Evolutionary conservation across 2,797 vertebrate species (phyloP), one percentile per base, ranked within the genome.

Genomic region (Sorex maritimensis): DNA sequence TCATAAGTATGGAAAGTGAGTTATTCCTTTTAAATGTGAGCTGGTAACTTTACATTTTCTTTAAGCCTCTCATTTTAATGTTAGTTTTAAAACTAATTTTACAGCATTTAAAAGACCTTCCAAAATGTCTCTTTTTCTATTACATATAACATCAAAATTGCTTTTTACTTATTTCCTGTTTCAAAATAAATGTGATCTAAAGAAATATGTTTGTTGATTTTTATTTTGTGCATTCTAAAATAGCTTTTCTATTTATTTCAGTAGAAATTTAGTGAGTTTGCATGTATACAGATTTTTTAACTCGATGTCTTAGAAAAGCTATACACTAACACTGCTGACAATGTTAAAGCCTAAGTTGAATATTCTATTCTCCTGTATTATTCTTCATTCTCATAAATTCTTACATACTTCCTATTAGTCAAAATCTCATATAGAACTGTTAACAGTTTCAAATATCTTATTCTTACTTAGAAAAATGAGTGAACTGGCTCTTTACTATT

Each of bases 1-100:
- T 77, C 21, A 41, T 46, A 30, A 83, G 61, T 81, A 46, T 28
- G 63, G 61, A 12, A 91, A 91, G 17, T 30, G 28, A 95, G 8
- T 61, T 17, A 81, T 15, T 21, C 49, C 49, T 52, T 52, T 52
- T 52, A 92, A 84, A 12, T 72, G 69, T 15, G n/a, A 79, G 26
- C 30, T 81, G 19, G 30, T 30, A 34, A 92, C 4, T 24, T 92
- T 30, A 83, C 12, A 11, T 17, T 74, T 89, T n/a, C 55, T 73
- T 83, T 52, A 72, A 46, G 23, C 52, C 14, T 10, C 23, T 44
- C 44, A 88, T 79, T 79, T 95, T 81, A 94, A 87, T 41, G 23
- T 0, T 30, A 87, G 17, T 61, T 41, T 75, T 78, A 85, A 90
- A 91, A 88, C 83, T 80, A 86, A 86, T 52, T 46, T 73, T 38